Evolutionary conservation across 53 echinoderm and acorn worm species (phyloP).

Genomic region (Stichopus horrens): DNA sequence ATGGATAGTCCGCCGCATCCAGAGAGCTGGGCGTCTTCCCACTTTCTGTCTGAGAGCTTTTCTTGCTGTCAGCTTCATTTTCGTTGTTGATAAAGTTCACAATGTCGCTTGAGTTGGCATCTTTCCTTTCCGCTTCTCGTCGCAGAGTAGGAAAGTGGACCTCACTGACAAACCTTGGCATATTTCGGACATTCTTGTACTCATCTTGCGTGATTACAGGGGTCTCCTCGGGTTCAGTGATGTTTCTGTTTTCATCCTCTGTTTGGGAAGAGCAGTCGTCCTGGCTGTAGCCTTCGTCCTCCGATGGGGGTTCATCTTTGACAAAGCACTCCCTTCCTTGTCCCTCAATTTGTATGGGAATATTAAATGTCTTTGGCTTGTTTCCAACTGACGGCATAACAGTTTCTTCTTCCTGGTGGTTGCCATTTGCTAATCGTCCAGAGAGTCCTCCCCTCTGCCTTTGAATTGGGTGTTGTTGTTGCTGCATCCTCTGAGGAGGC

Average conservation of each 20-base stretch:
- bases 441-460: background rate
- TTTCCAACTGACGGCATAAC: background rate
- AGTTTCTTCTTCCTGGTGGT: background rate
- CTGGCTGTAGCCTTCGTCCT: constrained; percentile 36
- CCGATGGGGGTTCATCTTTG: constrained; percentile 41
- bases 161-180: constrained; percentile 40
- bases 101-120: background rate
- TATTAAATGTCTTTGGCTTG: constrained; percentile 44
- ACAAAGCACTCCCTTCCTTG: constrained; percentile 33
- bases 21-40: background rate
- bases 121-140: background rate
- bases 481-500: background rate
- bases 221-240: background rate
- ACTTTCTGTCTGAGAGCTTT: background rate
- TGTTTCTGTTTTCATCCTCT: constrained; percentile 36
- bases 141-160: constrained; percentile 29
- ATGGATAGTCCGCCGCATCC: constrained; percentile 15
- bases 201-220: background rate
- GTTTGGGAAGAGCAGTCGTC: constrained; percentile 33
- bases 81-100: background rate
- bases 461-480: background rate
- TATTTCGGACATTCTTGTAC: constrained; percentile 23
- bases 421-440: background rate
- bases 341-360: constrained; percentile 43
- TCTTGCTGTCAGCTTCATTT: background rate